Evolutionary conservation across 1,140 invertebrate species (phyloP).

Genomic region (Temnothorax nylanderi): DNA sequence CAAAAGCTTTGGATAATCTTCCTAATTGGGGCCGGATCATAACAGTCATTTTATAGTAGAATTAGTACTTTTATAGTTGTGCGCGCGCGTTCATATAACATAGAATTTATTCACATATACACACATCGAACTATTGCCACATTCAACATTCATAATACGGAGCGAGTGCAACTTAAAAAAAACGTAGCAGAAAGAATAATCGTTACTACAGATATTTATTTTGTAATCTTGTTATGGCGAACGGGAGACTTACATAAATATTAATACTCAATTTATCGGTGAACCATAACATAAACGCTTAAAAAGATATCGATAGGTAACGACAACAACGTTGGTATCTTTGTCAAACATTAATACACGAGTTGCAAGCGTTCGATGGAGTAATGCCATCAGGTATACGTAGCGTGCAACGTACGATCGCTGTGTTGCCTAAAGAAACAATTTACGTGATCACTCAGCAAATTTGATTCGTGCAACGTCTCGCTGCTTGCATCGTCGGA

Average conservation of each 20-base stretch:
- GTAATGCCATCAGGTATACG: background rate
- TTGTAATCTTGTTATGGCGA: background rate
- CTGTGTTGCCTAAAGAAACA: conserved; percentile 42
- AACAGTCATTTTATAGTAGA: conserved; percentile 1
- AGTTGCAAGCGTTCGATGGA: background rate
- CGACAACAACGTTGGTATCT: background rate
- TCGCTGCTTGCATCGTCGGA: background rate
- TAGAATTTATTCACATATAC: background rate
- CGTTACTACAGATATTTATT: background rate
- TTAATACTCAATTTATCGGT: conserved; percentile 41
- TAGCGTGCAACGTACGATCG: background rate
- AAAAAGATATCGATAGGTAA: background rate
- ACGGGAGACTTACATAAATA: background rate
- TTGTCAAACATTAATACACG: conserved; percentile 19
- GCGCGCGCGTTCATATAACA: background rate
- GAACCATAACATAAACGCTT: background rate
- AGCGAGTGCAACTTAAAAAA: background rate
- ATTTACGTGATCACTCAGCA: conserved; percentile 37
- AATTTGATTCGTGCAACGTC: conserved; percentile 21
- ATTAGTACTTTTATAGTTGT: background rate
- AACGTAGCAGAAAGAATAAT: background rate
- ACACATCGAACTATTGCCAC: background rate
- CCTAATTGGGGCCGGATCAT: conserved; percentile 66
- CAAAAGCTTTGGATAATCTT: conserved; percentile 66
- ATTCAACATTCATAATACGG: background rate